Evolutionary conservation across 1,140 invertebrate species (phyloP).

Genomic region (Lanistes nyassanus): DNA sequence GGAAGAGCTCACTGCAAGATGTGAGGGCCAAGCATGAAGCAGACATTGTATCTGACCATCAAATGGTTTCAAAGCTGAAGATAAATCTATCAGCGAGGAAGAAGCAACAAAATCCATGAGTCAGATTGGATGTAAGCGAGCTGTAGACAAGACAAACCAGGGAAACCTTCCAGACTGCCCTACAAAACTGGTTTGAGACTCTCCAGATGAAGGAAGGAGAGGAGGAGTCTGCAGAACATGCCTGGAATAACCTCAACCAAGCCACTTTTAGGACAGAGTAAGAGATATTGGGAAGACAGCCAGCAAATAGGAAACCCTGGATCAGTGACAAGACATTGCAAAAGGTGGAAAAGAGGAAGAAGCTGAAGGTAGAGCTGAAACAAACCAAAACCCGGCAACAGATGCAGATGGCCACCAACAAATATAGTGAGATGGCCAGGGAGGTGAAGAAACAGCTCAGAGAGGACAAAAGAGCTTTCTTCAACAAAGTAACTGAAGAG

Average conservation of each 20-base stretch:
- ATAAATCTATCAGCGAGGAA: not conserved
- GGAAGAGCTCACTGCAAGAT: too few species aligned
- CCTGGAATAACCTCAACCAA: not conserved
- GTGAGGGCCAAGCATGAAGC: too few species aligned
- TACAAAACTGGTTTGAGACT: not conserved
- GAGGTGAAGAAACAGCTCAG: too few species aligned
- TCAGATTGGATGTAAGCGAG: not conserved
- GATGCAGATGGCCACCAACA: not conserved
- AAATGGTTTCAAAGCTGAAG: not conserved
- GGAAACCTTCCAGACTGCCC: not conserved
- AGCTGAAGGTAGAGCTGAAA: not conserved
- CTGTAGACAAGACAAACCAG: not conserved
- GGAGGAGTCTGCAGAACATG: not conserved
- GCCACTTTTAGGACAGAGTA: not conserved
- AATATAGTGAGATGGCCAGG: not conserved
- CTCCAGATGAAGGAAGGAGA: not conserved
- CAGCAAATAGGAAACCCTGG: not conserved
- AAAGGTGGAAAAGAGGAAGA: not conserved
- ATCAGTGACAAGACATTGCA: too few species aligned
- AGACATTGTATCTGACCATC: too few species aligned
- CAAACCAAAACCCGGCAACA: not conserved
- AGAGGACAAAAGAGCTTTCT: too few species aligned
- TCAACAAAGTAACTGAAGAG: too few species aligned
- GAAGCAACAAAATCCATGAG: not conserved
- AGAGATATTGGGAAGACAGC: not conserved